Base-by-base conservation (phyloP, 2,888 invertebrate genomes). In the Campopleginae sp. region DNA sequence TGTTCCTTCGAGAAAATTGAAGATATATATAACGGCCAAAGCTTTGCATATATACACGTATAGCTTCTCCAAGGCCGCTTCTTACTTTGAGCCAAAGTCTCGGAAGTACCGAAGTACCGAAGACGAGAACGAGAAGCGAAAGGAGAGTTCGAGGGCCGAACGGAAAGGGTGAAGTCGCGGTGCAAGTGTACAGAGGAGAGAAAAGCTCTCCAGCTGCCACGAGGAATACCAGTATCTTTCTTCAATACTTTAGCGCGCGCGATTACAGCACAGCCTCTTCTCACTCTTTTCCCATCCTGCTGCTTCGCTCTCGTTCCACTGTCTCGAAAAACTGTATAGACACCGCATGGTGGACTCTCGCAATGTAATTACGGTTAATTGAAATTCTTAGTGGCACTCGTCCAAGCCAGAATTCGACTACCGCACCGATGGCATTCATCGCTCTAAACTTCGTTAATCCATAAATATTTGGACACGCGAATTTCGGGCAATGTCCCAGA, bases 361-460 rank as follows among this genome's bases (percentile, higher is more conserved):
- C 88, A 88, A 88, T 91, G 89, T 91, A 92, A 92, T 92, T 92
- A 91, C 89, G 90, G 90, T 92, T 92, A 92, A 93, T 92, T 93
- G 91, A 91, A 92, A 91, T 91, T 80, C 91, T 91, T 89, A 88
- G 90, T 92, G 91, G 90, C 90, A 87, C 66, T 83, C 88, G 90
- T 90, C 91, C 92, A 91, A 91, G 87, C 83, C 82, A 80, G 31
- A 14, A 27, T 58, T 76, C 27, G 46, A 33, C 74, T 31, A 23
- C 8, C 4, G 6, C 38, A 33, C 31, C 74, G 46, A 58, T 48
- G 66, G n/a, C 33, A 58, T 68, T 75, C 74, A 38, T n/a, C 38
- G 58, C 61, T 75, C 38, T 6, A 74, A 66, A 72, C 77, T 75
- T 78, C 48, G 44, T 27, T 46, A 33, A 68, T 68, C 46, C 19